Evolutionary conservation across 1,140 invertebrate genomes (phyloP), one percentile per base, ranked within the genome.

Genomic region (Protaetia brevitarsis): DNA sequence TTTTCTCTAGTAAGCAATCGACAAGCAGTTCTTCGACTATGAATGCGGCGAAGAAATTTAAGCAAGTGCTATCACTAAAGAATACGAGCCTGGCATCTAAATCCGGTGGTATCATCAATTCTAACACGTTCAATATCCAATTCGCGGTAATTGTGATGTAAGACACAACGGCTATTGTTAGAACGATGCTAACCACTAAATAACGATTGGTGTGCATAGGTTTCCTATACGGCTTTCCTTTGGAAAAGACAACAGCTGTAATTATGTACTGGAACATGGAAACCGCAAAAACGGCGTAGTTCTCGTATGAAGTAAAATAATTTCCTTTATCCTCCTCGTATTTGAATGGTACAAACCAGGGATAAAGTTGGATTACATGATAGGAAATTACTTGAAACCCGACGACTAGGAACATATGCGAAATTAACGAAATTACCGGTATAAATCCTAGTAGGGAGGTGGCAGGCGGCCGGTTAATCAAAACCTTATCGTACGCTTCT

Each of bases 201-300:
- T 85, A 79, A 64, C 77, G 81, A 76, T 97, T 98, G 0, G 90
- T 93, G 56, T 89, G 88, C 0, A 98, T 85, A 0, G 89, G 84
- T 74, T 88, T 88, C 27, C 96, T 83, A 74, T 96, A 97, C 0
- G 96, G 96, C 26, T 89, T 87, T 0, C 96, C 96, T 72, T 92
- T 91, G 0, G 94, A 95, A 78, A 95, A 98, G 5, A 93, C 88
- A 68, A 97, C 84, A 0, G 93, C 93, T 72, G 96, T 82, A 8
- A 88, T 92, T 26, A 98, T 91, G 75, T 98, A 99, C 74, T 98
- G 96, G 75, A 96, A 98, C 73, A 90, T 89, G 0, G 95, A 95
- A 1, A 96, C 81, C 0, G 87, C 83, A 74, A 93, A 99, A 19
- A 98, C 87, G 0, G 89, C 86, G 74, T 92, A 94, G 72, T 95